Percentiles rank a stretch among this genome's conserved stretches.
These are phyloP conservation scores for Dermolepida albohirtum DNA, from an alignment of 2,888 invertebrate genomes.

Conservation along the genomic window DNA sequence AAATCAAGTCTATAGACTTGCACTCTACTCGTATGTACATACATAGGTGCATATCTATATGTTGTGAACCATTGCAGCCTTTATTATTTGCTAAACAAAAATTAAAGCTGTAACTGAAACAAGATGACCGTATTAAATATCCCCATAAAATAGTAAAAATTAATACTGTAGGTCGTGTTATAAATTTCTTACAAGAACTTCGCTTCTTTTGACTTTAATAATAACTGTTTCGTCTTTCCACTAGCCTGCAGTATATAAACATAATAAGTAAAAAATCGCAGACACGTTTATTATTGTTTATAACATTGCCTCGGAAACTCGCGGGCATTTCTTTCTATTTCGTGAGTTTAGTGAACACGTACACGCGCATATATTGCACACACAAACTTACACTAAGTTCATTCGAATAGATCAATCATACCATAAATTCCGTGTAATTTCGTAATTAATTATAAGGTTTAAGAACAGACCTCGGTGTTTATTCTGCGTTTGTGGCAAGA, in stretches of 20 bases:
- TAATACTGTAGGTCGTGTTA: too few relatives aligned
- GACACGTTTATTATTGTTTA: constrained; percentile 39
- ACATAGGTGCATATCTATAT: too few relatives aligned
- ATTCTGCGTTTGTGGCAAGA: constrained; percentile 59
- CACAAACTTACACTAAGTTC: constrained; percentile 10
- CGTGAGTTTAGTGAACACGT: constrained; percentile 28
- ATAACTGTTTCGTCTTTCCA: too few relatives aligned
- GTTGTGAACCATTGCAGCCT: too few relatives aligned
- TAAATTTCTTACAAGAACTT: too few relatives aligned
- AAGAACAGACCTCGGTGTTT: constrained; percentile 57
- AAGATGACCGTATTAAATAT: too few relatives aligned
- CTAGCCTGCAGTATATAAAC: constrained; percentile 16
- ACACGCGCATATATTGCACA: constrained; percentile 5
- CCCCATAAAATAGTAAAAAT: too few relatives aligned
- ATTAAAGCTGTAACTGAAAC: too few relatives aligned
- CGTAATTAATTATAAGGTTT: constrained; percentile 62
- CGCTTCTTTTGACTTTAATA: too few relatives aligned
- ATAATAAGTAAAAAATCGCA: constrained; percentile 31
- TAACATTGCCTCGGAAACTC: constrained; percentile 32
- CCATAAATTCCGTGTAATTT: constrained; percentile 59
- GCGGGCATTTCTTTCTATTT: constrained; percentile 21
- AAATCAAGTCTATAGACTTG: too few relatives aligned
- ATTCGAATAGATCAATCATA: constrained; percentile 56
- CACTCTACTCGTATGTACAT: too few relatives aligned
- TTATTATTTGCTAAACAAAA: too few relatives aligned